Evolutionary conservation across 2,113 vertebrate genomes (phyloP).

Genomic region (Labeo catla): DNA sequence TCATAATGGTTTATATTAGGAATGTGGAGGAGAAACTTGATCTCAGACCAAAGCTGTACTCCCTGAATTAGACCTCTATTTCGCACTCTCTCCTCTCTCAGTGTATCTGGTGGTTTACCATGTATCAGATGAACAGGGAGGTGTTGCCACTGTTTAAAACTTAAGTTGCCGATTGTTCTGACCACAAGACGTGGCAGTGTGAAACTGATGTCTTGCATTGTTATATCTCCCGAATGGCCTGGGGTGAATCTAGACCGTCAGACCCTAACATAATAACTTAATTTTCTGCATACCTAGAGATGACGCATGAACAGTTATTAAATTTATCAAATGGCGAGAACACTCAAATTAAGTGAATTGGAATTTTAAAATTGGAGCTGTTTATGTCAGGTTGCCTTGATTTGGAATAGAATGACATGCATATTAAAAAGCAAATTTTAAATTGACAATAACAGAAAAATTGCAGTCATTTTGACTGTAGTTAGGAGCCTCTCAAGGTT

Average conservation of each 20-base stretch:
- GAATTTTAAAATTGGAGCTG: neutral
- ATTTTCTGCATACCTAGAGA: slow-evolving; percentile 46
- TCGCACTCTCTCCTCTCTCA: slow-evolving; percentile 18
- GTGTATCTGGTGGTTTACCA: slow-evolving; percentile 31
- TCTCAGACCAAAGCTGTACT: slow-evolving; percentile 38
- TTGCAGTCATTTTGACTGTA: neutral
- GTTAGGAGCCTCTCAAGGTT: neutral
- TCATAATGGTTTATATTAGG: slow-evolving; percentile 51
- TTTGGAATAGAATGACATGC: neutral
- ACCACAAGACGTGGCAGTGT: slow-evolving; percentile 23
- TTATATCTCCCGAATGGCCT: slow-evolving; percentile 44
- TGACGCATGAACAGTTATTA: slow-evolving; percentile 46
- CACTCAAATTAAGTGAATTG: slow-evolving; percentile 15
- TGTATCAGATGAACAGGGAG: slow-evolving; percentile 29
- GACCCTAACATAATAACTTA: slow-evolving; percentile 36
- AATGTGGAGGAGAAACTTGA: slow-evolving; percentile 54
- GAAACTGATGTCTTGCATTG: slow-evolving; percentile 43
- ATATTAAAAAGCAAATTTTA: neutral
- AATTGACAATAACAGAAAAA: neutral
- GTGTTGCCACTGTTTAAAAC: slow-evolving; percentile 34
- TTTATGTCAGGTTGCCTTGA: neutral
- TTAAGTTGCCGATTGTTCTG: slow-evolving; percentile 12
- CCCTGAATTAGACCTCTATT: slow-evolving; percentile 45
- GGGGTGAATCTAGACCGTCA: slow-evolving; percentile 31
- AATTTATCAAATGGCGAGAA: slow-evolving; percentile 28